Conservation (phyloP, 2,888 invertebrate genomes). For the Thereva nobilitata region DNA sequence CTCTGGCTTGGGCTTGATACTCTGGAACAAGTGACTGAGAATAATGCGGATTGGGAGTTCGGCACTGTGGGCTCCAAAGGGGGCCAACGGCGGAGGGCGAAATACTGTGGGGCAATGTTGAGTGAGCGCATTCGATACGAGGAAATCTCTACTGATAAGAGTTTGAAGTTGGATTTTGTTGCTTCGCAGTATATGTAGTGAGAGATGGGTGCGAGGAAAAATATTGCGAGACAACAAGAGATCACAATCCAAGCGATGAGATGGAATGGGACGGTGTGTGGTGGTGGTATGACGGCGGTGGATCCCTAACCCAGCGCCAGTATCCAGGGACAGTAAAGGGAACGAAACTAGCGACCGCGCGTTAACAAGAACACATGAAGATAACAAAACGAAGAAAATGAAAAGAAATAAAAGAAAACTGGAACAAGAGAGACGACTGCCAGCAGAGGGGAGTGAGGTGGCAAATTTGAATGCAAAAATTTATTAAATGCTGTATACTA, state of each 20-base stretch:
- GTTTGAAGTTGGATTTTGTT: constrained; percentile 16
- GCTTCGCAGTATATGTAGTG: not conserved
- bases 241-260: too few species aligned
- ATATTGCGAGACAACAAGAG: not conserved
- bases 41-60: not conserved
- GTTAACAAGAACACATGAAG: constrained; percentile 27
- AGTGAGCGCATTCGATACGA: constrained; percentile 3
- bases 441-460: not conserved
- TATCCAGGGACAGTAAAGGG: constrained; percentile 8
- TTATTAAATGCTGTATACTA: constrained; percentile 30
- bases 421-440: constrained; percentile 15
- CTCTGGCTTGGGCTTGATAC: too few species aligned
- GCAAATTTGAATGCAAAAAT: constrained; percentile 32
- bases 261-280: too few species aligned
- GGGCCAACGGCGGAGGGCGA: not conserved
- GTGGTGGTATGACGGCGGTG: too few species aligned
- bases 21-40: too few species aligned
- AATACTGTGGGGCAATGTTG: not conserved
- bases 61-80: not conserved
- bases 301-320: too few species aligned
- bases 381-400: constrained; percentile 30
- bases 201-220: constrained; percentile 2
- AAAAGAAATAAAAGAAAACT: constrained; percentile 25
- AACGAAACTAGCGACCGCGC: constrained; percentile 22
- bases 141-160: constrained; percentile 22